Percentiles rank a stretch among this genome's conserved stretches.
Conservation (phyloP, 2,113 vertebrate species). For the Globicephala melas region DNA sequence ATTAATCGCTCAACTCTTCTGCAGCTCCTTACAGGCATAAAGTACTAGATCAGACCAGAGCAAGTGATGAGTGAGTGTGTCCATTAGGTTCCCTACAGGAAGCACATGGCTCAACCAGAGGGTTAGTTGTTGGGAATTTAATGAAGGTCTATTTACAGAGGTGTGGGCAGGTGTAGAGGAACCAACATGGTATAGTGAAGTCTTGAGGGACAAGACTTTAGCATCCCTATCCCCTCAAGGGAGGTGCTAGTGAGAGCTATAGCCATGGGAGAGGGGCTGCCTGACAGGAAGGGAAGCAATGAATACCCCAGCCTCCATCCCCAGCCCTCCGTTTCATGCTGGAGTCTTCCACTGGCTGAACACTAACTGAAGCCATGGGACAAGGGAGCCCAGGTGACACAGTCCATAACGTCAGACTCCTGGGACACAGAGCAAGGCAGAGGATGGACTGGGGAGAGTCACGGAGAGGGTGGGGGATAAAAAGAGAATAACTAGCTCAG, state of each 20-base stretch:
- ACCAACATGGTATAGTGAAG: not conserved
- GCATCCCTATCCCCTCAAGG: not conserved
- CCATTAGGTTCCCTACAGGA: not conserved
- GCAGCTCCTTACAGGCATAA: not conserved
- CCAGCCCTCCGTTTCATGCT: not conserved
- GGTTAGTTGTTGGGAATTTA: not conserved
- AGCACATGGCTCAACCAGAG: not conserved
- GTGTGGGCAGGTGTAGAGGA: not conserved
- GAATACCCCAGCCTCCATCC: not conserved
- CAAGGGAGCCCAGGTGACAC: not conserved
- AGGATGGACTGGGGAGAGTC: not conserved
- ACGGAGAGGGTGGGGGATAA: not conserved
- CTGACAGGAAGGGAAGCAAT: not conserved
- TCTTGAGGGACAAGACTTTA: not conserved
- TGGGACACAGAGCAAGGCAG: not conserved
- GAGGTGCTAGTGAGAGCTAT: not conserved
- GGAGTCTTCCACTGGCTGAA: not conserved
- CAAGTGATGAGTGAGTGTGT: not conserved
- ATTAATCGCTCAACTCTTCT: not conserved
- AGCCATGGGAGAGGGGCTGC: not conserved
- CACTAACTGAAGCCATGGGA: not conserved
- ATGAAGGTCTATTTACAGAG: not conserved
- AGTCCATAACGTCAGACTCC: not conserved
- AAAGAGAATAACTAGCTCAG: not conserved
- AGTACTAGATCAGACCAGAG: not conserved